Conservation (phyloP, 2,888 invertebrate genomes). For the Rhorus exstirpatorius region DNA sequence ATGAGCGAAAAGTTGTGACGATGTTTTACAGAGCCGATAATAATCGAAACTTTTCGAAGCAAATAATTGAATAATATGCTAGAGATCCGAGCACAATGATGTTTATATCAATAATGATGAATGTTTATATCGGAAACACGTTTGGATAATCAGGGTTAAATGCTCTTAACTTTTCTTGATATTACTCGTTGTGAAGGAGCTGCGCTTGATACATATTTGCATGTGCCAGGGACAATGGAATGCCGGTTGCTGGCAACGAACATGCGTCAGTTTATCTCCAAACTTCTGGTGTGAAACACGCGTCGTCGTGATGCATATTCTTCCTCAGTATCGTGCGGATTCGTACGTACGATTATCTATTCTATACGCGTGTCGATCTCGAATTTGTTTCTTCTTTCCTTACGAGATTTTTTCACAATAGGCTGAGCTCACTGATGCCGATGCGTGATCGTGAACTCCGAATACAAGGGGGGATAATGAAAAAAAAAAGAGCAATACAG, state of each 20-base stretch:
- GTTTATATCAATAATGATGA: too few relatives aligned
- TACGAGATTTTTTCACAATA: conserved; percentile 6
- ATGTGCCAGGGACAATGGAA: neutral
- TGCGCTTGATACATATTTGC: too few relatives aligned
- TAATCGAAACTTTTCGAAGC: neutral
- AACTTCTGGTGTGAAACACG: conserved; percentile 6
- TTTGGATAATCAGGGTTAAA: too few relatives aligned
- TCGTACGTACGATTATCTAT: conserved; percentile 1
- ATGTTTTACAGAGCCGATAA: neutral
- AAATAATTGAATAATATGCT: neutral
- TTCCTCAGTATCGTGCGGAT: neutral
- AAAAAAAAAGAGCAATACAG: neutral
- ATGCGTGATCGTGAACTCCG: conserved; percentile 37
- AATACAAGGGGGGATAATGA: conserved; percentile 17
- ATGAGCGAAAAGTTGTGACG: neutral
- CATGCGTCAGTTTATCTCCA: conserved; percentile 30
- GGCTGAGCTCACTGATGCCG: conserved; percentile 24
- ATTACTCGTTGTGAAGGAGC: too few relatives aligned
- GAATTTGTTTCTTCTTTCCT: neutral
- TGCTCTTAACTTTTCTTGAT: too few relatives aligned
- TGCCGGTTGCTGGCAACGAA: conserved; percentile 29
- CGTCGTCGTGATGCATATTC: neutral
- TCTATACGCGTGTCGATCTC: neutral
- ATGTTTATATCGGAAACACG: too few relatives aligned
- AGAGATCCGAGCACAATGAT: too few relatives aligned